Base-by-base conservation (phyloP, 2,113 vertebrate species). In the Orcinus orca region DNA sequence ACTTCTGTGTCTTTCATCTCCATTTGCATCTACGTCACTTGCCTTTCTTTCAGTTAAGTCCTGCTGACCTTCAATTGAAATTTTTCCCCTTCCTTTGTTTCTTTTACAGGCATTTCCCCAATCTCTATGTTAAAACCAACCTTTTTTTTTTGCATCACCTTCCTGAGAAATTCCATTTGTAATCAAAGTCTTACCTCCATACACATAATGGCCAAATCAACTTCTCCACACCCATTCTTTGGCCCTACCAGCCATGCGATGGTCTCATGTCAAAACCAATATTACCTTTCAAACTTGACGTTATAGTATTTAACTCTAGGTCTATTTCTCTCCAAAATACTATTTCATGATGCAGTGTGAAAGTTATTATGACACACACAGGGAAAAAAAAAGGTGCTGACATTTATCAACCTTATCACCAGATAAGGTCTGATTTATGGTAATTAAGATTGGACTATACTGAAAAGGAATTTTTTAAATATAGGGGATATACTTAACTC, bases 251-350 rank as follows among this genome's bases (percentile, higher is more conserved):
- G 55, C 76, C 88, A 93, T 47, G 36, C 84, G 70, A 26, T 93
- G 73, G 79, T 89, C 96, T 95, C 73, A 58, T 77, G 96, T 98
- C 96, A 97, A 97, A 97, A 92, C 95, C 76, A 97, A 79, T 96
- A 95, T 67, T 97, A 73, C 55, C 74, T 96, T 96, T 93, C 67
- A 96, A 79, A 65, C 17, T 15, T 96, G 89, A 90, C 92, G 93
- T 62, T 95, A 76, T 73, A 73, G 60, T 97, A 73, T 88, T 96
- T 93, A 84, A 84, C 85, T 89, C 76, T 70, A 82, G 7, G 0
- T 90, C 60, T 18, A 31, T 94, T 96, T 89, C 86, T 81, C 73
- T 82, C 20, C 14, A 94, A 80, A 97, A 38, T 21, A 92, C 41
- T 96, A 67, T 47, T 94, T 96, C 5, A 6, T n/a, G 21, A 90